These are phyloP conservation scores for Falco naumanni DNA, from an alignment of 2,797 vertebrate genomes.

Conservation along the genomic window DNA sequence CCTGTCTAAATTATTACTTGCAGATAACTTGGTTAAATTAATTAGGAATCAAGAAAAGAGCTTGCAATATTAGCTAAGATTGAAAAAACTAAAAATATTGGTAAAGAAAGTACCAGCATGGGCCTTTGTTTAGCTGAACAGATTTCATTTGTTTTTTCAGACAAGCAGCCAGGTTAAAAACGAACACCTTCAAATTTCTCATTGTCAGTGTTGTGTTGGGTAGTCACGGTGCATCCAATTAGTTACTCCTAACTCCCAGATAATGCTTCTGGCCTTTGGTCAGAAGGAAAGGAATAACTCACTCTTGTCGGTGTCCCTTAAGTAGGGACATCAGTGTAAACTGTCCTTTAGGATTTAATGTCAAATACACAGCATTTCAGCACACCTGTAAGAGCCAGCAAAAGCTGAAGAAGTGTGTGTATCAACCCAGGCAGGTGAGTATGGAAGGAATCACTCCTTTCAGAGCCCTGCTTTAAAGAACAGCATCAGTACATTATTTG, in stretches of 20 bases:
- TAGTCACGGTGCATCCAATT: background rate
- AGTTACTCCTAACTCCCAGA: background rate
- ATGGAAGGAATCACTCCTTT: background rate
- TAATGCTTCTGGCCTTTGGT: background rate
- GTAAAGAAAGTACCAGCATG: background rate
- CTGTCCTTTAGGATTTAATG: background rate
- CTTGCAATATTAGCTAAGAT: background rate
- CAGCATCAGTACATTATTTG: background rate
- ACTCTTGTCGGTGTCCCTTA: background rate
- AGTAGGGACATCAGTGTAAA: background rate
- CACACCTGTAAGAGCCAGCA: background rate
- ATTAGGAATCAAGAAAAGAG: background rate
- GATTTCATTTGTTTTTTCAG: background rate
- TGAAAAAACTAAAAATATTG: constrained; percentile 8
- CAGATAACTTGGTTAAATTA: background rate
- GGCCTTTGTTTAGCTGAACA: background rate
- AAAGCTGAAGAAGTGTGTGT: background rate
- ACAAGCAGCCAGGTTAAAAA: background rate
- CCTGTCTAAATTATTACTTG: background rate
- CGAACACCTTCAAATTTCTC: background rate
- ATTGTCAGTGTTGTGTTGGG: background rate
- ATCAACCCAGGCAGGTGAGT: background rate
- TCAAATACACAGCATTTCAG: background rate
- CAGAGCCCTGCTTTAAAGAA: background rate
- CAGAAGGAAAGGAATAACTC: background rate